Conservation (phyloP, 1,140 invertebrate genomes). For the Triops longicaudatus region DNA sequence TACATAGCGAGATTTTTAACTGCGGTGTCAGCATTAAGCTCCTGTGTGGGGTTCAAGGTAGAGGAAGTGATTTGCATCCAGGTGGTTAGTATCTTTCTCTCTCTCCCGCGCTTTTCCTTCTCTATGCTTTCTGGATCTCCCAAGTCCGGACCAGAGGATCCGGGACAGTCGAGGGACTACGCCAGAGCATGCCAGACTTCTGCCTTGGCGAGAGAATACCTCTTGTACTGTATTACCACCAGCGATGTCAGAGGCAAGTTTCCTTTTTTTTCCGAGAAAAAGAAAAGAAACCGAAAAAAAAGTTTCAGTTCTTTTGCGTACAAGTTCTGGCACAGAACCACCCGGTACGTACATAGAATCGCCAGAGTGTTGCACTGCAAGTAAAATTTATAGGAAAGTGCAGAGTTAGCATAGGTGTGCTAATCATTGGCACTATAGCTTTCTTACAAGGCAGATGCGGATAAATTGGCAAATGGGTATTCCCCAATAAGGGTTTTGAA, state of each 20-base stretch:
- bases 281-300: too few species aligned
- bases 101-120: too few species aligned
- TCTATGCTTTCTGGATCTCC: not conserved
- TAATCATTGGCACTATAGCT: too few species aligned
- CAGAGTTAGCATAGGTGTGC: not conserved
- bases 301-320: not conserved
- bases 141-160: not conserved
- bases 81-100: not conserved
- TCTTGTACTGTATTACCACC: not conserved
- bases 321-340: not conserved
- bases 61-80: constrained; percentile 14
- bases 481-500: too few species aligned
- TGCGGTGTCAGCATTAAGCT: constrained; percentile 10
- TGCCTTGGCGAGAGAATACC: too few species aligned
- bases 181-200: too few species aligned
- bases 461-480: too few species aligned
- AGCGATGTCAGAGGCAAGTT: not conserved
- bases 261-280: not conserved
- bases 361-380: not conserved
- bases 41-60: not conserved
- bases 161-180: too few species aligned
- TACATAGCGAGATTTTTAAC: constrained; percentile 8
- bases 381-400: not conserved
- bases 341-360: not conserved
- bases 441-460: too few species aligned